phyloP scores from a whole-genome alignment of 2,888 invertebrate species.

The Abrostola tripartita region DNA sequence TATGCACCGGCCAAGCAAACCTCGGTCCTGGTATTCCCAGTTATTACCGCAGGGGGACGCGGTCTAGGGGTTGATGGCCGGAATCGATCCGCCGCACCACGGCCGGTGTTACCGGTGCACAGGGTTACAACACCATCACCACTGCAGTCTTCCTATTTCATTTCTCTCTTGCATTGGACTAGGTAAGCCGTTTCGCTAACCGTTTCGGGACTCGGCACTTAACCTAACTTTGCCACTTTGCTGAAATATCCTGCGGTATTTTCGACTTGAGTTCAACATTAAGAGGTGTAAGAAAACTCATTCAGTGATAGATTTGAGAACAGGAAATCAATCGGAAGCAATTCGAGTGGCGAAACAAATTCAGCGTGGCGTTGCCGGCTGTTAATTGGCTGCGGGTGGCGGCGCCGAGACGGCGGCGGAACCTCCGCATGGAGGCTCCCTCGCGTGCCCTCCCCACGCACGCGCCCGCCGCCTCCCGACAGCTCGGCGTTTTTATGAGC shows the following conservation, averaged over 20 bases:
- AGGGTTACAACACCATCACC: constrained; percentile 77
- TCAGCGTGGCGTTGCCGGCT: constrained; percentile 84
- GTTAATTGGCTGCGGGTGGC: constrained; percentile 88
- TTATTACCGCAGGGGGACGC: constrained; percentile 81
- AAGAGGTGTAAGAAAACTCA: constrained; percentile 57
- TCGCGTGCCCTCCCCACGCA: constrained; percentile 70
- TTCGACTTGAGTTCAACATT: constrained; percentile 37
- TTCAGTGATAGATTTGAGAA: constrained; percentile 66
- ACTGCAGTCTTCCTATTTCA: constrained; percentile 68
- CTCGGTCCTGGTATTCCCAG: constrained; percentile 84
- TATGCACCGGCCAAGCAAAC: constrained; percentile 67
- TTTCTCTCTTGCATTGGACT: constrained; percentile 49
- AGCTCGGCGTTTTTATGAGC: constrained; percentile 84
- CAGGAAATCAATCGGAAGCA: constrained; percentile 87
- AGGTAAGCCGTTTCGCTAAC: constrained; percentile 51
- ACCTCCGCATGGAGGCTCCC: constrained; percentile 86
- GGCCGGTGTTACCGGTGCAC: constrained; percentile 77
- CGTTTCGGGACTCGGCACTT: constrained; percentile 27
- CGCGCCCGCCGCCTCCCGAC: constrained; percentile 77
- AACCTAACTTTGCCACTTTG: constrained; percentile 19
- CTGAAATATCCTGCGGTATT: constrained; percentile 7
- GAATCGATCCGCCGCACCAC: constrained; percentile 82
- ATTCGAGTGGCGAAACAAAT: constrained; percentile 85
- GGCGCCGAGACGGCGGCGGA: constrained; percentile 88
- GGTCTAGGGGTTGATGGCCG: constrained; percentile 84